These are phyloP conservation scores for Chanos chanos DNA, from an alignment of 2,797 vertebrate species.

Conservation along the genomic window DNA sequence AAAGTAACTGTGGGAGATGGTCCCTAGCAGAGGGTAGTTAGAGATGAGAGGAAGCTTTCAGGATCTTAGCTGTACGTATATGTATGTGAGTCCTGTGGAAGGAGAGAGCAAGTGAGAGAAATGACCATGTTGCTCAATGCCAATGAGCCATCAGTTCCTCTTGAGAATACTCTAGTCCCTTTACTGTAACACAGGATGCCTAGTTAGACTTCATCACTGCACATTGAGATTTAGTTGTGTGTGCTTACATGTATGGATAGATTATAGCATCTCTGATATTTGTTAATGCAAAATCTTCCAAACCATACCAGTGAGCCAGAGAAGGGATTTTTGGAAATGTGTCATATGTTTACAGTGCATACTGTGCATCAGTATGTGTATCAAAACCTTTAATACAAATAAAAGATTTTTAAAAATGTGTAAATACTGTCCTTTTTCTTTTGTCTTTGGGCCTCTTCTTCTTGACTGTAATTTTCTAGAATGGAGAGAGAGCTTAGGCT, in stretches of 20 bases:
- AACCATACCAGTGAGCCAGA: slow-evolving; percentile 8
- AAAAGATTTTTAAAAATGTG: neutral
- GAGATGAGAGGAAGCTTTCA: no score
- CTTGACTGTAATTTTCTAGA: neutral
- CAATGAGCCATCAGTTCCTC: no score
- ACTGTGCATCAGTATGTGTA: slow-evolving; percentile 4
- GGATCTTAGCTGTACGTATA: no score
- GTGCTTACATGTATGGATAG: slow-evolving; percentile 4
- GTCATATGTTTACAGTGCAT: slow-evolving; percentile 5
- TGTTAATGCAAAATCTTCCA: neutral
- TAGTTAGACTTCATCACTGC: neutral
- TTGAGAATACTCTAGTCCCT: no score
- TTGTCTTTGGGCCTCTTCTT: neutral
- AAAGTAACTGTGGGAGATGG: no score
- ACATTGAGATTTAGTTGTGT: neutral
- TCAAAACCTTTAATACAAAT: slow-evolving; percentile 2
- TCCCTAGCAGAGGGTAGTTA: no score
- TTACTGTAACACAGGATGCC: neutral
- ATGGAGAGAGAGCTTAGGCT: neutral
- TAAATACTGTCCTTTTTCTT: neutral
- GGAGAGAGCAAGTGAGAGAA: neutral
- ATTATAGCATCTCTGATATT: slow-evolving; percentile 8
- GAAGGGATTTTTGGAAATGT: slow-evolving; percentile 23
- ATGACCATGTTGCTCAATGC: neutral
- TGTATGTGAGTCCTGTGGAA: neutral